A percentile compares a stretch with the other conserved stretches of the same genome.
phyloP scores from a whole-genome alignment of 2,797 vertebrate species.

The Otolemur crassicaudatus region DNA sequence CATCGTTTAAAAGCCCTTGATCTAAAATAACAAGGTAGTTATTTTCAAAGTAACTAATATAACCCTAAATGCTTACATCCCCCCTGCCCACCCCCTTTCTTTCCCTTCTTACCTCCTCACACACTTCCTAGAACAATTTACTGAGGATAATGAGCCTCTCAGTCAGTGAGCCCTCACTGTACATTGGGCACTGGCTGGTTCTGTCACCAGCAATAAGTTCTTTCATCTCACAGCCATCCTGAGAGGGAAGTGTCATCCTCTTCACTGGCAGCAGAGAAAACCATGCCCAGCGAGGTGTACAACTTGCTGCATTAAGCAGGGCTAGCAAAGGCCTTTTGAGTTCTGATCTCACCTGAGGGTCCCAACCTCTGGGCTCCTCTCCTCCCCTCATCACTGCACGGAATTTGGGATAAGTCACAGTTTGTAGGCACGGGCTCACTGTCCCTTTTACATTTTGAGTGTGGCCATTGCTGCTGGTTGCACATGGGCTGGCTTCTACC shows the following conservation, averaged over 20 bases:
- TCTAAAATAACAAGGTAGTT: conserved; percentile 77
- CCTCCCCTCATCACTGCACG: background rate
- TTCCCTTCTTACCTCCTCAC: background rate
- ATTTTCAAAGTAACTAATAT: conserved; percentile 69
- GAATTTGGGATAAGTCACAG: background rate
- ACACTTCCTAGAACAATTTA: conserved; percentile 41
- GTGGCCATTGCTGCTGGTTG: background rate
- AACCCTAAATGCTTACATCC: conserved; percentile 47
- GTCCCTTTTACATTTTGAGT: background rate
- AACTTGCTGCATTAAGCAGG: background rate
- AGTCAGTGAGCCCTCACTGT: background rate
- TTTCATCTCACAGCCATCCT: background rate
- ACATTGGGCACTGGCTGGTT: background rate
- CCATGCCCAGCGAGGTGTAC: background rate
- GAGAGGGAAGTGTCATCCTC: background rate
- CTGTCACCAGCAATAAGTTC: background rate
- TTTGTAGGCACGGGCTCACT: background rate
- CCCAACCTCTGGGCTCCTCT: background rate
- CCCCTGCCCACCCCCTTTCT: background rate
- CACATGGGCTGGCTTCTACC: background rate
- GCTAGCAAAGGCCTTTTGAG: background rate
- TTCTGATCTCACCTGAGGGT: background rate
- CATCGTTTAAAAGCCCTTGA: conserved; percentile 75
- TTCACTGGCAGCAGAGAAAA: background rate
- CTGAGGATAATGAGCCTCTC: background rate